Conservation (phyloP, 30 jellyfish, hydroid and myxozoan genomes). For the Aurelia coerulea region DNA sequence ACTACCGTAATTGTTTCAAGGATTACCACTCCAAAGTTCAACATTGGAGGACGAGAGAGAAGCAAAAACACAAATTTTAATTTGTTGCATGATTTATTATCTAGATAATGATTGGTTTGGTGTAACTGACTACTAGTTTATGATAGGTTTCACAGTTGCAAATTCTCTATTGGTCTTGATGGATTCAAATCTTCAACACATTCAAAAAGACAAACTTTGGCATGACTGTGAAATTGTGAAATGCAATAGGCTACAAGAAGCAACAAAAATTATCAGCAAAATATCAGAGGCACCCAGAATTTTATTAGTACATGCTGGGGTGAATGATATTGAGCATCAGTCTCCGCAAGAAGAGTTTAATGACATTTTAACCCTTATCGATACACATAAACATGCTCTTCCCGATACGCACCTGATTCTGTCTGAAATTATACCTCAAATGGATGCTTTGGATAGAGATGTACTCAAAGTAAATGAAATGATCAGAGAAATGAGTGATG, state of each 20-base stretch:
- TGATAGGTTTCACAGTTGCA: slow-evolving; percentile 1
- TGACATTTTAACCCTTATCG: neutral
- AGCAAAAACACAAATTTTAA: too few species aligned
- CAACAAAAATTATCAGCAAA: neutral
- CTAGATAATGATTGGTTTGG: too few species aligned
- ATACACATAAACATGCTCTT: neutral
- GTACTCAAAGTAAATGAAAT: too few species aligned
- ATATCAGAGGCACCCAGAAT: neutral
- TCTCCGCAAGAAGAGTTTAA: neutral
- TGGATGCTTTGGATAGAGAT: too few species aligned
- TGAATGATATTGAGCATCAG: neutral
- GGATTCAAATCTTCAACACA: slow-evolving; percentile 17
- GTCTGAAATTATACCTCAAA: too few species aligned
- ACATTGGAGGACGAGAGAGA: too few species aligned
- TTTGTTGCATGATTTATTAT: too few species aligned
- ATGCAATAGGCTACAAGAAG: slow-evolving; percentile 4
- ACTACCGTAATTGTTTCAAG: too few species aligned
- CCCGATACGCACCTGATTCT: too few species aligned
- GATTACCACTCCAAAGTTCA: too few species aligned
- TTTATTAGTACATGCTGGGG: neutral
- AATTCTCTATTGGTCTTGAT: slow-evolving; percentile 13
- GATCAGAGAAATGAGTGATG: too few species aligned
- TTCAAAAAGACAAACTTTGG: too few species aligned
- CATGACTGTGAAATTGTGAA: neutral
- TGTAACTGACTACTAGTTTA: neutral